phyloP scores from a whole-genome alignment of 2,113 vertebrate species.

The Entelurus aequoreus region DNA sequence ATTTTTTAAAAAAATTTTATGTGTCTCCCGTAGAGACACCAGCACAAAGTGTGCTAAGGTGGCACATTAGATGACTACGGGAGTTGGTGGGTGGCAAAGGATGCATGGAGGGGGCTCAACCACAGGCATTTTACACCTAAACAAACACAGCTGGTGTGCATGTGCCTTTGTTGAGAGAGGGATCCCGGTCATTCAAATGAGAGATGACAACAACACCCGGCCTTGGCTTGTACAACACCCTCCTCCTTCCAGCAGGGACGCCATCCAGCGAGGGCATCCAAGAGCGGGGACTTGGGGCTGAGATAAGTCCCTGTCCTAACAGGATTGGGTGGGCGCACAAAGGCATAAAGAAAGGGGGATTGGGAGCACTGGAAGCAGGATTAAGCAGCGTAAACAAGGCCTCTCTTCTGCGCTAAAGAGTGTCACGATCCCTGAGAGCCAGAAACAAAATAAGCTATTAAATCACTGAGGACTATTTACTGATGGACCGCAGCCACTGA shows the following conservation, averaged over 20 bases:
- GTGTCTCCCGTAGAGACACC: no score
- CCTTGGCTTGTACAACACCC: slow-evolving; percentile 23
- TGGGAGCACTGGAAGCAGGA: slow-evolving; percentile 61
- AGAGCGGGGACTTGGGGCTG: slow-evolving; percentile 53
- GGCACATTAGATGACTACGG: background rate
- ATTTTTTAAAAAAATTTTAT: no score
- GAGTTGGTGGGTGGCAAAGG: slow-evolving; percentile 36
- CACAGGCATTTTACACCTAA: slow-evolving; percentile 67
- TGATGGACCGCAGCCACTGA: slow-evolving; percentile 45
- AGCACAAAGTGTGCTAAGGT: no score
- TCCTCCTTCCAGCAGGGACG: slow-evolving; percentile 48
- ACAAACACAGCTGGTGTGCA: slow-evolving; percentile 69
- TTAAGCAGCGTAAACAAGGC: slow-evolving; percentile 63
- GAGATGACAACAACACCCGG: slow-evolving; percentile 52
- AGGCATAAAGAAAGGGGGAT: slow-evolving; percentile 65
- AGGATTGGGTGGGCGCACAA: slow-evolving; percentile 70
- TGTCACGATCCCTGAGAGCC: slow-evolving; percentile 49
- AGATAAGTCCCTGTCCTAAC: slow-evolving; percentile 70
- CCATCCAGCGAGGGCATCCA: slow-evolving; percentile 57
- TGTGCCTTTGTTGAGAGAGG: slow-evolving; percentile 35
- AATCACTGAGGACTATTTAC: slow-evolving; percentile 60
- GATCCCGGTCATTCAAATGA: slow-evolving; percentile 56
- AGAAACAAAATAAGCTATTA: slow-evolving; percentile 62
- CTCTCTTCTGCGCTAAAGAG: slow-evolving; percentile 50
- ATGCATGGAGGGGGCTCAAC: slow-evolving; percentile 16